phyloP scores from a whole-genome alignment of 1,140 invertebrate species.

The Drosophila athabasca region DNA sequence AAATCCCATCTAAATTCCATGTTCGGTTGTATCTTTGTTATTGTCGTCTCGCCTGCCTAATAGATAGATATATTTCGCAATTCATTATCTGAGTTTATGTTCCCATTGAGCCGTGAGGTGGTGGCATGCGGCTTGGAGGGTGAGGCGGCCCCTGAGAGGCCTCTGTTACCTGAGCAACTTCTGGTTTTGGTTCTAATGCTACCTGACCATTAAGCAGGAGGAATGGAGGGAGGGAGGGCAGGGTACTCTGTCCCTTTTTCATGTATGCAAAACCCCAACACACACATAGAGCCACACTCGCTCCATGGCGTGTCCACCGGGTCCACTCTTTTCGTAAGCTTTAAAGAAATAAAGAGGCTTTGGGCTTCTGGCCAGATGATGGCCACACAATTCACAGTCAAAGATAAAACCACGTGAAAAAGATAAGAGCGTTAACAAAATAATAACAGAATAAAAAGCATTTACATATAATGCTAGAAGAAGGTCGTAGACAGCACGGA shows the following conservation, averaged over 20 bases:
- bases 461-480: constrained; percentile 61
- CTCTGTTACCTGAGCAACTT: constrained; percentile 18
- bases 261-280: constrained; percentile 33
- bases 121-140: too few relatives aligned
- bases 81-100: constrained; percentile 69
- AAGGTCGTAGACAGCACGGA: constrained; percentile 25
- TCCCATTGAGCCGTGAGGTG: constrained; percentile 6
- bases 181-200: constrained; percentile 16
- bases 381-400: constrained; percentile 38
- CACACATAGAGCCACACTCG: too few relatives aligned
- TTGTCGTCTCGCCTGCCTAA: constrained; percentile 24
- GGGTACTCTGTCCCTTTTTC: constrained; percentile 5
- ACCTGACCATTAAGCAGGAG: constrained; percentile 30
- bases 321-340: constrained; percentile 42
- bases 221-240: too few relatives aligned
- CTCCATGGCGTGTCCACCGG: neutral
- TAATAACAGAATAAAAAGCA: constrained; percentile 79
- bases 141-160: neutral
- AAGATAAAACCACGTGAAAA: constrained; percentile 43
- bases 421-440: constrained; percentile 77
- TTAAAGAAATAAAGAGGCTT: constrained; percentile 69
- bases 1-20: constrained; percentile 35
- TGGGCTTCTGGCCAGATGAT: constrained; percentile 49
- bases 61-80: constrained; percentile 51
- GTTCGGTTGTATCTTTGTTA: constrained; percentile 30